Evolutionary conservation across 2,888 invertebrate genomes (phyloP).

Genomic region (Rotaria sp.): DNA sequence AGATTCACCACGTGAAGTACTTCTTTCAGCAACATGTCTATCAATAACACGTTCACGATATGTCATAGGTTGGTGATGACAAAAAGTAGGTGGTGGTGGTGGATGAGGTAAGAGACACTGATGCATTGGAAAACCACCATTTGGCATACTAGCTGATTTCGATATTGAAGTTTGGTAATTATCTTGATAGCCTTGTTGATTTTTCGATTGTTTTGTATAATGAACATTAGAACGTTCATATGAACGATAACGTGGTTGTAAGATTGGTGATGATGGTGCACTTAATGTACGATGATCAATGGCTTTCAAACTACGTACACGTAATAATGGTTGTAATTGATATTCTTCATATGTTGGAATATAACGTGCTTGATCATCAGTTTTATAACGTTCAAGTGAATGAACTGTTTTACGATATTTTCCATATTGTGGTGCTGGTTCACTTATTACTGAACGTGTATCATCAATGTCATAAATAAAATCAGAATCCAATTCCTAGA

Average conservation of each 20-base stretch:
- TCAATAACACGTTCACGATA: conserved; percentile 30
- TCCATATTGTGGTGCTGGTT: neutral
- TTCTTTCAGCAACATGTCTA: conserved; percentile 18
- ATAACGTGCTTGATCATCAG: neutral
- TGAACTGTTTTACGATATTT: conserved; percentile 19
- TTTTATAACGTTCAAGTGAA: conserved; percentile 14
- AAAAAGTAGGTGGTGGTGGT: neutral
- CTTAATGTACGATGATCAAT: conserved; percentile 10
- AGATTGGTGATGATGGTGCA: conserved; percentile 1
- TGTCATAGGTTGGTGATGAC: neutral
- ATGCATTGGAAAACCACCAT: neutral
- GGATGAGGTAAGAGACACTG: neutral
- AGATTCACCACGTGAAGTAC: conserved; percentile 18
- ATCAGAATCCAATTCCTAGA: conserved; percentile 10
- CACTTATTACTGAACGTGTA: conserved; percentile 15
- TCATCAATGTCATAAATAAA: conserved; percentile 20
- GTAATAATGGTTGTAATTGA: conserved; percentile 30
- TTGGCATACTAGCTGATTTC: neutral
- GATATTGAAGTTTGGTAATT: conserved; percentile 5
- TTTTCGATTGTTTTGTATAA: neutral
- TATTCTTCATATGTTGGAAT: neutral
- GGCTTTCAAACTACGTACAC: conserved; percentile 27
- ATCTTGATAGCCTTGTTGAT: neutral
- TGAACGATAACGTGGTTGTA: conserved; percentile 22
- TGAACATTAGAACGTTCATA: conserved; percentile 21